Conservation (phyloP, 2,797 vertebrate genomes). For the Danio kyathit region DNA sequence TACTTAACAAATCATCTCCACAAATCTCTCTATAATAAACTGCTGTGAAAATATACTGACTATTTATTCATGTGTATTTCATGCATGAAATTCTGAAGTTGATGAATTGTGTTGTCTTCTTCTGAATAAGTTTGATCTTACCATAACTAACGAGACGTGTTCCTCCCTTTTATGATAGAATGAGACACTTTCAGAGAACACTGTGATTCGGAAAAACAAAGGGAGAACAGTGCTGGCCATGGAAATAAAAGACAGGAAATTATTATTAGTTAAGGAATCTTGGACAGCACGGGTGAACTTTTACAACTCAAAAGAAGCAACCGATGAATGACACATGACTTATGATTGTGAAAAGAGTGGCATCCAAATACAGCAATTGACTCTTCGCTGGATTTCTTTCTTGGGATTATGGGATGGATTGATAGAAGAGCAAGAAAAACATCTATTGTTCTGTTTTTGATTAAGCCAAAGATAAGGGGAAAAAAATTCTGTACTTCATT, state of each 20-base stretch:
- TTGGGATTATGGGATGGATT: constrained; percentile 6
- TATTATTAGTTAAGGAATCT: constrained; percentile 60
- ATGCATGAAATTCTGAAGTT: background rate
- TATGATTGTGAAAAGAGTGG: constrained; percentile 20
- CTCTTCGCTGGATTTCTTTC: constrained; percentile 3
- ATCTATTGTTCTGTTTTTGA: constrained; percentile 7
- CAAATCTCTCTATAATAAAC: background rate
- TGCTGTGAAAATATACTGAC: background rate
- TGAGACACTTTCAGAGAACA: constrained; percentile 48
- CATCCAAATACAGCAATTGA: too few relatives aligned
- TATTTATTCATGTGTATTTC: background rate
- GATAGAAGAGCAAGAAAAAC: background rate
- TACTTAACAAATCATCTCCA: background rate
- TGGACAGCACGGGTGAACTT: constrained; percentile 52
- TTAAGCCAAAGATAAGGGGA: constrained; percentile 2
- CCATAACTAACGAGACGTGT: background rate
- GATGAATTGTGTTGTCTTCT: constrained; percentile 21
- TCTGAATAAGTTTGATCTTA: constrained; percentile 32
- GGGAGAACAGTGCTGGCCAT: constrained; percentile 38
- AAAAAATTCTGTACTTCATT: too few relatives aligned
- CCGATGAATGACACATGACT: constrained; percentile 18
- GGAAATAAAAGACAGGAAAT: constrained; percentile 58
- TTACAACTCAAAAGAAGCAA: constrained; percentile 54
- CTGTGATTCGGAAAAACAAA: constrained; percentile 10
- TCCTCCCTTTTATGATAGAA: background rate